Conservation (phyloP, 2,797 vertebrate genomes). For the Lagorchestes hirsutus region DNA sequence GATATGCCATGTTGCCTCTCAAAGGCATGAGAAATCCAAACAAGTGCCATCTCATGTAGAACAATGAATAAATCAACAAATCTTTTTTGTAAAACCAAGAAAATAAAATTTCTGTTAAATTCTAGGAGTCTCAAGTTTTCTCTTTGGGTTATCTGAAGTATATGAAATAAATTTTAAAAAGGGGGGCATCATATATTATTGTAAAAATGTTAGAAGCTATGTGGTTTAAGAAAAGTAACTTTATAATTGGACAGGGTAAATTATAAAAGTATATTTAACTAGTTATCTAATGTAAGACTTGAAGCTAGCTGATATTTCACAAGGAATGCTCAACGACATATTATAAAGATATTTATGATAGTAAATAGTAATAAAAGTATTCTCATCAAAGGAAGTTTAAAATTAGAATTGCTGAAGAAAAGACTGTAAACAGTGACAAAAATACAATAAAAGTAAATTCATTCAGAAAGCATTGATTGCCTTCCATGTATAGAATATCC, state of each 20-base stretch:
- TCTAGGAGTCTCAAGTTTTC: constrained; percentile 2
- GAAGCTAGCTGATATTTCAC: constrained; percentile 75
- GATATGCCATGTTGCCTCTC: background rate
- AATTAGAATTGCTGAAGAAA: background rate
- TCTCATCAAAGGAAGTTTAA: constrained; percentile 11
- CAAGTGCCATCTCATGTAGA: background rate
- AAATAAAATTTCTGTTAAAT: constrained; percentile 28
- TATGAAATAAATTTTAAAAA: background rate
- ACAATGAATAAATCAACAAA: background rate
- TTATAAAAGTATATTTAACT: constrained; percentile 81
- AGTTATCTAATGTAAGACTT: constrained; percentile 78
- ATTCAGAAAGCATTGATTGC: constrained; percentile 20
- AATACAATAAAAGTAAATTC: constrained; percentile 41
- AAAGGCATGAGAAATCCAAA: background rate
- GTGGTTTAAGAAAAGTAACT: background rate
- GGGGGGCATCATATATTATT: constrained; percentile 9
- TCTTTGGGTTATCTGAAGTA: constrained; percentile 13
- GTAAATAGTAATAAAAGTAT: constrained; percentile 34
- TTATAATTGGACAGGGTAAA: constrained; percentile 61
- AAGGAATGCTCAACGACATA: constrained; percentile 33
- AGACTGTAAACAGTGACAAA: constrained; percentile 27
- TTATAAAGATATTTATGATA: constrained; percentile 41
- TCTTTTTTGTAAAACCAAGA: constrained; percentile 46
- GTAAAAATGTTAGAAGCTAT: constrained; percentile 10
- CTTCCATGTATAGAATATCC: background rate